Evolutionary conservation across 2,888 invertebrate genomes (phyloP).

Genomic region (Leptopilina syphax): DNA sequence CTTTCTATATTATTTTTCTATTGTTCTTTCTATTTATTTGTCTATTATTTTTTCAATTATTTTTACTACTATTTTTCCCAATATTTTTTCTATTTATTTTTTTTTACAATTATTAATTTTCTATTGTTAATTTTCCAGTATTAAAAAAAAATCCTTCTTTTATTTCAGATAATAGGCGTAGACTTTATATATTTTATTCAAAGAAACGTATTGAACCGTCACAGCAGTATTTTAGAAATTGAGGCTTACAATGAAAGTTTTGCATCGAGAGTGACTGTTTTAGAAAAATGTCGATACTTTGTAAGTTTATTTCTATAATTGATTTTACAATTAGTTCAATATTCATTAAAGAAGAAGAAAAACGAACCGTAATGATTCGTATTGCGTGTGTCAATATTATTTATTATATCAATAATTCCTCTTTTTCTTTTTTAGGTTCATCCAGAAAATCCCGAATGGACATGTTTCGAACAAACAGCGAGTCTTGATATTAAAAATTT

Average conservation of each 20-base stretch:
- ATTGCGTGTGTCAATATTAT: too few species aligned
- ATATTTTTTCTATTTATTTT: too few species aligned
- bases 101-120: too few species aligned
- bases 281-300: slow-evolving; percentile 92
- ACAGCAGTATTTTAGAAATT: slow-evolving; percentile 88
- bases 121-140: too few species aligned
- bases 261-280: slow-evolving; percentile 87
- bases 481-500: slow-evolving; percentile 95
- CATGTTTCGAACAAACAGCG: slow-evolving; percentile 96
- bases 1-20: too few species aligned
- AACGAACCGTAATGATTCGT: too few species aligned
- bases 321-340: not conserved
- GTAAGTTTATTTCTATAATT: slow-evolving; percentile 79
- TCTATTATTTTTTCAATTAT: too few species aligned
- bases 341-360: not conserved
- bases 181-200: slow-evolving; percentile 94
- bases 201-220: slow-evolving; percentile 90
- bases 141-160: too few species aligned
- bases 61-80: too few species aligned
- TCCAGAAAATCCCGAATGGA: slow-evolving; percentile 95
- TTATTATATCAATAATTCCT: not conserved
- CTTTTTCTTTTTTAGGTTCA: slow-evolving; percentile 83
- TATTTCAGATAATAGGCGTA: slow-evolving; percentile 90
- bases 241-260: slow-evolving; percentile 96
- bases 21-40: too few species aligned